These are phyloP conservation scores for Peromyscus leucopus DNA, from an alignment of 2,113 vertebrate species.

Conservation along the genomic window DNA sequence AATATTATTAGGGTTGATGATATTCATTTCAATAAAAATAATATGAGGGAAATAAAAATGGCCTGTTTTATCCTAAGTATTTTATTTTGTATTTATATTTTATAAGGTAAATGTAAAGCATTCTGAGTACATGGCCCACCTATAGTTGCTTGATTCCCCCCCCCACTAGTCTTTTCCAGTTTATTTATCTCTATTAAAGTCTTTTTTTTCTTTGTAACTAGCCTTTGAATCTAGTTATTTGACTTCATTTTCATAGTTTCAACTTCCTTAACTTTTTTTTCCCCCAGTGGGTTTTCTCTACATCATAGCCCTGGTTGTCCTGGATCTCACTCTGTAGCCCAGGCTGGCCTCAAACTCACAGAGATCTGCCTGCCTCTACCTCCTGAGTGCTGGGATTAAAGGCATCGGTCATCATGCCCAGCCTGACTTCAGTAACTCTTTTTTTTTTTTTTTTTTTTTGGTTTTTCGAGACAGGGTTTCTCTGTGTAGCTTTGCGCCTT, in stretches of 20 bases:
- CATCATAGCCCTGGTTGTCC: too few species aligned
- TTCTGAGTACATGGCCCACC: neutral
- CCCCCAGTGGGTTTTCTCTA: too few species aligned
- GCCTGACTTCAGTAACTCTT: neutral
- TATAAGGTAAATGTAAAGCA: neutral
- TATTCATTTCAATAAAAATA: neutral
- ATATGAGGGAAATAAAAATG: constrained; percentile 33
- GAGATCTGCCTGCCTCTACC: too few species aligned
- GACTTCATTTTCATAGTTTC: constrained; percentile 7
- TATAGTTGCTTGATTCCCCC: neutral
- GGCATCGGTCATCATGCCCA: too few species aligned
- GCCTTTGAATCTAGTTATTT: neutral
- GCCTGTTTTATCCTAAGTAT: neutral
- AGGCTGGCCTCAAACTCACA: too few species aligned
- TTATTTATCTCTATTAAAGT: neutral
- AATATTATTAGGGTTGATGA: neutral
- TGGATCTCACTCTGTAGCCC: too few species aligned
- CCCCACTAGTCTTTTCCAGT: neutral
- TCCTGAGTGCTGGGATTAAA: too few species aligned
- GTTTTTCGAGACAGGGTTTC: too few species aligned
- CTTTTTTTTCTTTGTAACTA: neutral
- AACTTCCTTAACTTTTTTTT: neutral
- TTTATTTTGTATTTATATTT: neutral
- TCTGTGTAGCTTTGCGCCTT: too few species aligned
- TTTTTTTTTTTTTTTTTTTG: too few species aligned